Percentiles rank a stretch among this genome's conserved stretches.
Conservation (phyloP, 1,140 invertebrate species). For the Coenobita brevimanus region DNA sequence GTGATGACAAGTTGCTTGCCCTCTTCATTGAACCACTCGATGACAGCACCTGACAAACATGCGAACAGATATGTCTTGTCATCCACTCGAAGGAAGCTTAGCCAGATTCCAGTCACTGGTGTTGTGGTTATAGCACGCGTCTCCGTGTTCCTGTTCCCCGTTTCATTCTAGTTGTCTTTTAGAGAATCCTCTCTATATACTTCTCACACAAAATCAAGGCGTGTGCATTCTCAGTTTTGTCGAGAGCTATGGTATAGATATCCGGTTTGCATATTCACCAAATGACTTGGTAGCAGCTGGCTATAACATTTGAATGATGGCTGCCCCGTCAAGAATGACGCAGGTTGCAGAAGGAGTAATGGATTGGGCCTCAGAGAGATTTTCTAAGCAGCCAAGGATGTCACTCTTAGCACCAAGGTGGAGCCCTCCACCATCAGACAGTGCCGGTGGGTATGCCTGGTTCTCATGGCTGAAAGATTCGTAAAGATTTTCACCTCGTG, state of each 20-base stretch:
- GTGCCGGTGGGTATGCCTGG: neutral
- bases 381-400: neutral
- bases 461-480: constrained; percentile 11
- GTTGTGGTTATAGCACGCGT: too few species aligned
- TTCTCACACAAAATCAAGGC: constrained; percentile 10
- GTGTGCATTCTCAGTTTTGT: neutral
- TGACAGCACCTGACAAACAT: neutral
- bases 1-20: too few species aligned
- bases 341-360: neutral
- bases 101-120: neutral
- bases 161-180: neutral
- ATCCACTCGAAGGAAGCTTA: neutral
- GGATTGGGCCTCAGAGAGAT: neutral
- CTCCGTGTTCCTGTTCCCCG: neutral
- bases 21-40: too few species aligned
- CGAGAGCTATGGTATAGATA: constrained; percentile 1
- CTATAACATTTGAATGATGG: constrained; percentile 1
- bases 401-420: neutral
- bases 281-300: constrained; percentile 16
- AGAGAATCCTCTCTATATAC: neutral
- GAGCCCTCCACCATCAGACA: neutral
- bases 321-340: constrained; percentile 6
- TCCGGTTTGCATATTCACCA: constrained; percentile 3
- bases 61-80: neutral
- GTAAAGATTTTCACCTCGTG: neutral